These are phyloP conservation scores for Puffinus mauretanicus DNA, from an alignment of 2,113 vertebrate species.

Conservation along the genomic window DNA sequence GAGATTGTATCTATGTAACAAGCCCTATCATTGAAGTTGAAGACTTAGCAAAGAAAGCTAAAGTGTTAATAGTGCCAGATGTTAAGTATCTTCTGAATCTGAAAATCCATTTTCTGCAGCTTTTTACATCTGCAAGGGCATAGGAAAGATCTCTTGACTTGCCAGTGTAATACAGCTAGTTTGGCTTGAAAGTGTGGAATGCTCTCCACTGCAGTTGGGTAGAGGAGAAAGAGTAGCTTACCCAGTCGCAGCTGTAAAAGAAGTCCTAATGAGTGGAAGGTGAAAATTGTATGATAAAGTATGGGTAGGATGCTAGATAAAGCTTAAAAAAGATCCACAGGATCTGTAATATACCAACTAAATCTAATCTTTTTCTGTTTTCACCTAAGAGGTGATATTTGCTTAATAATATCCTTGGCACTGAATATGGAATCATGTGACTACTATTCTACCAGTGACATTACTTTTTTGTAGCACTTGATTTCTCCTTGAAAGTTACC, in stretches of 20 bases:
- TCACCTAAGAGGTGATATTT: background rate
- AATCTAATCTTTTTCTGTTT: background rate
- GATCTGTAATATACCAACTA: background rate
- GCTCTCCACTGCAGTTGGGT: background rate
- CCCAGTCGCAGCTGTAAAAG: background rate
- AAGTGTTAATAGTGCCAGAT: background rate
- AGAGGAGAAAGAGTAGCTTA: background rate
- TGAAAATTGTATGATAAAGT: background rate
- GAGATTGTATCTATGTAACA: background rate
- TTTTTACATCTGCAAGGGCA: background rate
- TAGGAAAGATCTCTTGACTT: background rate
- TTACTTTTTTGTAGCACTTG: background rate
- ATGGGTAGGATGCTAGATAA: background rate
- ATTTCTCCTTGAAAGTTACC: background rate
- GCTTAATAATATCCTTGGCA: background rate
- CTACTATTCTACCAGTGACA: background rate
- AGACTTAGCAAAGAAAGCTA: background rate
- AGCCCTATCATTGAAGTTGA: background rate
- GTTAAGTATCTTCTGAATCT: background rate
- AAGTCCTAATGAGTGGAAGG: background rate
- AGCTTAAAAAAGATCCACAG: background rate
- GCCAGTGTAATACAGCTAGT: background rate
- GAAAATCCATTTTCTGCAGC: background rate
- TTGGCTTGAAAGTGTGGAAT: background rate
- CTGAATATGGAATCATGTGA: background rate